Conservation (phyloP, 1,140 invertebrate genomes). For the Drosophila cardini region DNA sequence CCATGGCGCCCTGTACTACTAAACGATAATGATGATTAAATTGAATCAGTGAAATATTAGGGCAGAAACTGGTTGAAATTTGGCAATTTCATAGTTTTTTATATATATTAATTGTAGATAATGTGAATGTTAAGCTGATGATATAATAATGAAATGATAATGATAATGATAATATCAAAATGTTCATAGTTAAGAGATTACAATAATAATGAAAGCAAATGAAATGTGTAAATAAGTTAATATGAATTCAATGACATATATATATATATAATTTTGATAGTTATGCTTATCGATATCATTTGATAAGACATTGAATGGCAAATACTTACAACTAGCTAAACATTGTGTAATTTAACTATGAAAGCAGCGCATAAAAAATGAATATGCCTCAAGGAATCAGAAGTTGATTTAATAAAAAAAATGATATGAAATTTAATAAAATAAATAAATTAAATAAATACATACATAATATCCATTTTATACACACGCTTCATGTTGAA, state of each 20-base stretch:
- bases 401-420: slow-evolving; percentile 32
- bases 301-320: slow-evolving; percentile 61
- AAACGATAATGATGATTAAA: not conserved
- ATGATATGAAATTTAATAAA: slow-evolving; percentile 36
- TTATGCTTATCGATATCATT: slow-evolving; percentile 73
- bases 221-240: slow-evolving; percentile 67
- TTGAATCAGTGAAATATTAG: slow-evolving; percentile 53
- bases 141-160: slow-evolving; percentile 23
- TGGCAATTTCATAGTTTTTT: slow-evolving; percentile 67
- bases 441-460: slow-evolving; percentile 19
- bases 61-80: slow-evolving; percentile 61
- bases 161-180: slow-evolving; percentile 74
- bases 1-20: slow-evolving; percentile 45
- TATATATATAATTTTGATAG: slow-evolving; percentile 72
- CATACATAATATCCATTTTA: slow-evolving; percentile 71
- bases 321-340: slow-evolving; percentile 14
- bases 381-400: slow-evolving; percentile 33
- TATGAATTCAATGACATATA: slow-evolving; percentile 36
- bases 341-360: slow-evolving; percentile 44
- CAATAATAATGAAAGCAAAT: slow-evolving; percentile 39
- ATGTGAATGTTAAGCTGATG: slow-evolving; percentile 57
- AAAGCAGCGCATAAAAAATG: slow-evolving; percentile 25
- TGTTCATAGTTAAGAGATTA: slow-evolving; percentile 78
- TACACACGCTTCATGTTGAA: slow-evolving; percentile 61
- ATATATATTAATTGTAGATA: slow-evolving; percentile 64